Evolutionary conservation across 2,113 vertebrate species (phyloP), one percentile per base, ranked within the genome.

Genomic region (Vombatus ursinus): DNA sequence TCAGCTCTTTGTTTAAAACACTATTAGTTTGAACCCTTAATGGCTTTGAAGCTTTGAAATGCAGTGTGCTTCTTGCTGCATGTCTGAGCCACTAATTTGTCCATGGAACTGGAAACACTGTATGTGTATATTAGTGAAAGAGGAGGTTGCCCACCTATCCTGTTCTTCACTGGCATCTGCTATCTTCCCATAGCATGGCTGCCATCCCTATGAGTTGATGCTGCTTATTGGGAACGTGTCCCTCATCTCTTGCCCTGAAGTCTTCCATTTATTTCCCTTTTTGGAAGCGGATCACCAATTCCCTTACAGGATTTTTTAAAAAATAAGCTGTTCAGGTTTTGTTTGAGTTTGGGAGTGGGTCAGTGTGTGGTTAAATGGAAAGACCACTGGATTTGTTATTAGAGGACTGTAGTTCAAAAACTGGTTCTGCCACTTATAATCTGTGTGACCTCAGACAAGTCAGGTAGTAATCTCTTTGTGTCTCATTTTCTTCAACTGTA

Each of bases 321-420:
- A 11, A 94, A 90, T 23, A 91, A 53, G 0, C 23, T 53, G 51
- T 90, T 94, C 84, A 89, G 77, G 48, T 91, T 94, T 94, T 94
- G 57, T 91, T 96, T 68, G 54, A 8, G 2, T 37, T 68, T 68
- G 31, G 12, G 12, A 16, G 31, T 37, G 3, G 28, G 57, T 68
- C 28, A 68, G 2, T 68, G 28, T 37, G 3, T 68, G 26, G 10
- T 68, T 68, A 68, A 68, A 3, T 68, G 11, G 28, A 68, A 68
- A 68, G 28, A 68, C 31, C 31, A 37, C 12, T 68, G 61, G 31
- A 37, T 68, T 28, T 53, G 25, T 57, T 28, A 16, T 68, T 3
- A 68, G 31, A 37, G 31, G 22, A 68, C 14, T 16, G 61, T 68
- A 37, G 31, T 37, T 68, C 61, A 68, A 68, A 68, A 68, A 37